Evolutionary conservation across 1,140 invertebrate genomes (phyloP).

Genomic region (Caenorhabditis briggsae): DNA sequence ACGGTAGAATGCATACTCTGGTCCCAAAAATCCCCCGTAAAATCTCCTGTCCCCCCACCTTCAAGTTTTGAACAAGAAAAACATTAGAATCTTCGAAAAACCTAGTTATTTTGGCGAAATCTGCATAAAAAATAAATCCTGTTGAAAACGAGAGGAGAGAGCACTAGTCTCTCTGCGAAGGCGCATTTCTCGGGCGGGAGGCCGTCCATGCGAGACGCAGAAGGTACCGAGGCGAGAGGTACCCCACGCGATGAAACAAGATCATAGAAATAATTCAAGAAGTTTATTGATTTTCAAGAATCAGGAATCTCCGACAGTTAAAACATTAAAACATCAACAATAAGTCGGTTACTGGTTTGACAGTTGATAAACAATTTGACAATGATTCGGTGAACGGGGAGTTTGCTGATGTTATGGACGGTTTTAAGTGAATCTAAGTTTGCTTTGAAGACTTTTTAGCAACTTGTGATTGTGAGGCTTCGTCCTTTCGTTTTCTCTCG

Average conservation of each 20-base stretch:
- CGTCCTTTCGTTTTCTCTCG: not conserved
- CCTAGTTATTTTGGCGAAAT: too few relatives aligned
- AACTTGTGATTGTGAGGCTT: not conserved
- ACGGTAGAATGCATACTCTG: too few relatives aligned
- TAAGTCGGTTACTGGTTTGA: not conserved
- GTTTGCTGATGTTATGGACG: too few relatives aligned
- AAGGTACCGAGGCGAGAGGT: not conserved
- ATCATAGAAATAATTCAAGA: not conserved
- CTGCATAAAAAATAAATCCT: too few relatives aligned
- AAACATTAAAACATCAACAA: not conserved
- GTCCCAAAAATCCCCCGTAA: too few relatives aligned
- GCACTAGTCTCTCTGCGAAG: too few relatives aligned
- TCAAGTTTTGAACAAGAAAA: too few relatives aligned
- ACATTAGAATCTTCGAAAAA: too few relatives aligned
- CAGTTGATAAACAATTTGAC: not conserved
- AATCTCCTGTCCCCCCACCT: too few relatives aligned
- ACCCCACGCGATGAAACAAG: not conserved
- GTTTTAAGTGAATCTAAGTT: not conserved
- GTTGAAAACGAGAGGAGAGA: too few relatives aligned
- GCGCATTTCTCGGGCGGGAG: too few relatives aligned
- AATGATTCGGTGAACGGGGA: not conserved
- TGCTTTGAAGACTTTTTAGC: not conserved
- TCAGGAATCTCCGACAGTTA: not conserved
- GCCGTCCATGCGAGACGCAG: not conserved
- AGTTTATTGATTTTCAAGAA: conserved; percentile 16